phyloP scores from a whole-genome alignment of 2,888 invertebrate genomes.

The Mantis religiosa region DNA sequence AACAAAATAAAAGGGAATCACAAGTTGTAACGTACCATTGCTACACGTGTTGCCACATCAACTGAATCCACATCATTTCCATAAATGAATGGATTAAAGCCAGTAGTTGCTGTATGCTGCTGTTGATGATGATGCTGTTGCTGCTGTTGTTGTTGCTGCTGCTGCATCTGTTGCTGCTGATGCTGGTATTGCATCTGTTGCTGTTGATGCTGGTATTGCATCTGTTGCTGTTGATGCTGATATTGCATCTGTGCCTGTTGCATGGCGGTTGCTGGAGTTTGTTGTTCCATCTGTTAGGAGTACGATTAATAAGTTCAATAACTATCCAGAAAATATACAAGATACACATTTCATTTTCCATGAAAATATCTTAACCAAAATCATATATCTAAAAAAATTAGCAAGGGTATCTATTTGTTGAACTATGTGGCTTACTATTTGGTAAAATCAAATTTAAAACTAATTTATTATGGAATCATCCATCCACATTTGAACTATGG shows the following conservation, averaged over 20 bases:
- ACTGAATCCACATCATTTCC: conserved; percentile 96
- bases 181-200: background rate
- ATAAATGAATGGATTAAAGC: conserved; percentile 82
- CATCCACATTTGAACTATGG: no score
- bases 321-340: no score
- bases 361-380: no score
- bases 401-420: no score
- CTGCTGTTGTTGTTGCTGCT: conserved; percentile 8
- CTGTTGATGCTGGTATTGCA: background rate
- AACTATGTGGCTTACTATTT: no score
- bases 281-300: background rate
- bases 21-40: conserved; percentile 69
- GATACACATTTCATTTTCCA: no score
- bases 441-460: no score
- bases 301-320: no score
- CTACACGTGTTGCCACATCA: conserved; percentile 95
- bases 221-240: conserved; percentile 44
- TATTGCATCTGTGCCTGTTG: background rate
- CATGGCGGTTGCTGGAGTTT: conserved; percentile 36
- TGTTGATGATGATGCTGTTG: conserved; percentile 27
- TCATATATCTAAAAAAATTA: no score
- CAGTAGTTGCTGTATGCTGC: conserved; percentile 35
- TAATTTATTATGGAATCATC: no score
- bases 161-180: background rate
- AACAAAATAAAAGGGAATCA: no score